These are phyloP conservation scores for Caiman crocodilus DNA, from an alignment of 2,797 vertebrate species.

Conservation along the genomic window DNA sequence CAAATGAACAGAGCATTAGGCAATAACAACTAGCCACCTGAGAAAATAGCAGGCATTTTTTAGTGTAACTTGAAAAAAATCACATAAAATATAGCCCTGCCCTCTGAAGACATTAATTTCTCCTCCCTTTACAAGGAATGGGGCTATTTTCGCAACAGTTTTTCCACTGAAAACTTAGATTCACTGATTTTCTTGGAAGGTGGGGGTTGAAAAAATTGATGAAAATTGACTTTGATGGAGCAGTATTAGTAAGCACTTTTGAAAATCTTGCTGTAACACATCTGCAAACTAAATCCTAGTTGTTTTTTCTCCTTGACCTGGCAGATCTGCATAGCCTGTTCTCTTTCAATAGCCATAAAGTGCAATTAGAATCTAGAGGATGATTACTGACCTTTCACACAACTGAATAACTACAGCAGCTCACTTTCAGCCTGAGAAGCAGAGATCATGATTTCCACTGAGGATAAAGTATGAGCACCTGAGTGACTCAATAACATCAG, in stretches of 20 bases:
- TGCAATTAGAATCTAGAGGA: background rate
- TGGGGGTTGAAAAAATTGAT: background rate
- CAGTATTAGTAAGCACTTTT: background rate
- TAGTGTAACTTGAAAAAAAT: background rate
- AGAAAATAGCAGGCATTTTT: background rate
- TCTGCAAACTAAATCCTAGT: background rate
- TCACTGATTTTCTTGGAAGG: too few relatives aligned
- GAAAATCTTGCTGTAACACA: background rate
- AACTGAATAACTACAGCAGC: background rate
- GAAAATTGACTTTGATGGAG: background rate
- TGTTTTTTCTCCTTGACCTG: background rate
- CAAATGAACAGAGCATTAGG: background rate
- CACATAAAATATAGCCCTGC: background rate
- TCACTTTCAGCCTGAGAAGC: background rate
- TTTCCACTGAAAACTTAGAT: background rate
- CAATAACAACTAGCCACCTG: background rate
- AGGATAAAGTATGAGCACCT: rapidly evolving
- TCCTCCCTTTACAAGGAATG: background rate
- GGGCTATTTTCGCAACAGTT: too few relatives aligned
- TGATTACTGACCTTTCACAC: background rate
- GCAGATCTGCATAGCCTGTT: too few relatives aligned
- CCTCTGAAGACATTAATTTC: background rate
- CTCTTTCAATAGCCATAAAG: background rate
- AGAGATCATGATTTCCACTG: too few relatives aligned
- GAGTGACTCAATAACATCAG: background rate